These are phyloP conservation scores for Meles meles DNA, from an alignment of 2,113 vertebrate species.

Conservation along the genomic window DNA sequence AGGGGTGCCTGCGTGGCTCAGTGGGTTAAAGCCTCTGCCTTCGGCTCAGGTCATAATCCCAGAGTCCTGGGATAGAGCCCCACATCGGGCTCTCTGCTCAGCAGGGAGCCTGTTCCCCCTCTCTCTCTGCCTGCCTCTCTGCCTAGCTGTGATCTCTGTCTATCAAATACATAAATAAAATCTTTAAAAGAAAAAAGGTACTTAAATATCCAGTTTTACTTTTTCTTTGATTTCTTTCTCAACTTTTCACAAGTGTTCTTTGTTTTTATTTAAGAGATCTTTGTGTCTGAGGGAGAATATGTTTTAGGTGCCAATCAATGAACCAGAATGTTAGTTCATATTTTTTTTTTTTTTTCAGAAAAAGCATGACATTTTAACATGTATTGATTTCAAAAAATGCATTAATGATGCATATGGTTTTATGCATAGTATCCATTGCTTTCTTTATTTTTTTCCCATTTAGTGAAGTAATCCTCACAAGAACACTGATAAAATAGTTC, in stretches of 20 bases:
- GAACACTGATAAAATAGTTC: background rate
- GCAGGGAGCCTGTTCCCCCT: too few species aligned
- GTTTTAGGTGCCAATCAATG: background rate
- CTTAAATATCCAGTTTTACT: background rate
- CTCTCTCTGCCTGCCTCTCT: too few species aligned
- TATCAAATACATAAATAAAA: too few species aligned
- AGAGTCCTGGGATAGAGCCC: too few species aligned
- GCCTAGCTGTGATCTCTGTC: too few species aligned
- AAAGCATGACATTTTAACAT: background rate
- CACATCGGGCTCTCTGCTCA: too few species aligned
- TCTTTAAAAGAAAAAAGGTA: too few species aligned
- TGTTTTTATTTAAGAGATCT: background rate
- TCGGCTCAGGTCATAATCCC: too few species aligned
- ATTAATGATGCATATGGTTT: background rate
- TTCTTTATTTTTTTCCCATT: background rate
- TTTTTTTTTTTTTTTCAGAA: background rate
- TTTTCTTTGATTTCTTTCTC: background rate
- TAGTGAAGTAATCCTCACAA: background rate
- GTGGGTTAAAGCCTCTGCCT: too few species aligned
- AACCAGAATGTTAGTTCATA: background rate
- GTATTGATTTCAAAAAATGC: background rate
- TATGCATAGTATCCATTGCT: background rate
- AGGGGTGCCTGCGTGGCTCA: too few species aligned
- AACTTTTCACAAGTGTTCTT: background rate
- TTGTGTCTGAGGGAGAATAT: background rate